Base-by-base conservation (phyloP, 2,113 vertebrate genomes). In the Vidua macroura region DNA sequence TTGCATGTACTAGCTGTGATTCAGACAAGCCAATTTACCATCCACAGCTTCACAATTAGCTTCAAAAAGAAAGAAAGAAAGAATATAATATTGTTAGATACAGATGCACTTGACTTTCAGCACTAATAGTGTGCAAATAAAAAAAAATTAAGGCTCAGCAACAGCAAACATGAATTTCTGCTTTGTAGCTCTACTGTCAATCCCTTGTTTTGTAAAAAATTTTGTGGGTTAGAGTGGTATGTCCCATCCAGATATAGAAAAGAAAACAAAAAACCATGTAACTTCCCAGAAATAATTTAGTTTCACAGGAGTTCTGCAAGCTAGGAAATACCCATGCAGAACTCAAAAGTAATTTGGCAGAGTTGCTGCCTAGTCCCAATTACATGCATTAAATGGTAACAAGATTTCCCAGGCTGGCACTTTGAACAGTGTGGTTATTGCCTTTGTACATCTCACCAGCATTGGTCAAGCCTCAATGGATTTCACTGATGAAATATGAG, bases 401-500 rank as follows among this genome's bases (percentile, higher is more conserved):
- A 86, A 80, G 92, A 83, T 80, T 91, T 90, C 78, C 62, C 82
- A 83, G 37, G 72, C 83, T 70, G 86, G 86, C 56, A 37, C 83
- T 86, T 69, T 20, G 80, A 93, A 76, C 79, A 49, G 46, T 1
- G 31, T 39, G 48, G 55, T 68, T 77, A 76, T 33, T 92, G 86
- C 73, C 91, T 94, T 72, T 80, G 64, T 70, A 83, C 25, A 59
- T 81, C 81, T 83, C 83, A 83, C 73, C 80, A 93, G 37, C 83
- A 72, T 0, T 92, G 91, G 88, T 93, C 95, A 95, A 81, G 79
- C 56, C 91, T 28, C 75, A 77, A 4, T 43, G 83, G 89, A 83
- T 86, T 92, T 92, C 83, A 90, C 52, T 73, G 63, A 69, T n/a
- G 76, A 82, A 92, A 95, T 72, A 77, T 33, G 48, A 79, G 58